Evolutionary conservation across 1,140 invertebrate genomes (phyloP).

Genomic region (Drosophila suzukii): DNA sequence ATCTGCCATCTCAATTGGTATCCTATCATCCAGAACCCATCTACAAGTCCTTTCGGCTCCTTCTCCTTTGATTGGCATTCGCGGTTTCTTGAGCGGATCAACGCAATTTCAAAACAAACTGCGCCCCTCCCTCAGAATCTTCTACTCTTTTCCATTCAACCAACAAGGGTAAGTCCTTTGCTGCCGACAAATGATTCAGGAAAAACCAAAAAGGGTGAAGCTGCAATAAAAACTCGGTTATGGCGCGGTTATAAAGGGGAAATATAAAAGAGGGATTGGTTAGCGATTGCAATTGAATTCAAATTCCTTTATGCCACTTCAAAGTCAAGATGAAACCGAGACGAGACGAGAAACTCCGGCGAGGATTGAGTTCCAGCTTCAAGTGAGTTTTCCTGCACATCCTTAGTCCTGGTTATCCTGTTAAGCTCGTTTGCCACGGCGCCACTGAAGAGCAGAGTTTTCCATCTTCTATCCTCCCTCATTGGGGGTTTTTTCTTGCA

Average conservation of each 20-base stretch:
- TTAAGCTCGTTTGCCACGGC: slow-evolving; percentile 52
- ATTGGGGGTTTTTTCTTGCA: neutral
- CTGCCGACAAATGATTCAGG: slow-evolving; percentile 30
- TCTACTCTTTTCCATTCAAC: slow-evolving; percentile 1
- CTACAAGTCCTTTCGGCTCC: slow-evolving; percentile 11
- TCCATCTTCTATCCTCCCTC: neutral
- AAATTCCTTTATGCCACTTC: slow-evolving; percentile 68
- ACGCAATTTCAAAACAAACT: slow-evolving; percentile 54
- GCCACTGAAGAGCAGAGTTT: slow-evolving; percentile 35
- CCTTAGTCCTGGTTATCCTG: slow-evolving; percentile 44
- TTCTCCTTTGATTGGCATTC: slow-evolving; percentile 23
- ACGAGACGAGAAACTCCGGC: slow-evolving; percentile 42
- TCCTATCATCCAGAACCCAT: slow-evolving; percentile 47
- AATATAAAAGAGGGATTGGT: slow-evolving; percentile 31
- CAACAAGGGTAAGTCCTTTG: slow-evolving; percentile 59
- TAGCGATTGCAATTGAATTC: slow-evolving; percentile 73
- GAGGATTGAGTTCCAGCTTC: slow-evolving; percentile 27
- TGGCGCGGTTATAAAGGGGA: neutral
- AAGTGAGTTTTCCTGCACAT: slow-evolving; percentile 36
- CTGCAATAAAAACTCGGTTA: slow-evolving; percentile 64
- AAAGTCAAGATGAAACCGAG: slow-evolving; percentile 71
- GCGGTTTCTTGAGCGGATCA: slow-evolving; percentile 56
- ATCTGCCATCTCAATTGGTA: slow-evolving; percentile 40
- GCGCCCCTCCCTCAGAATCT: neutral
- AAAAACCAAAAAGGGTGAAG: slow-evolving; percentile 32